Evolutionary conservation across 2,797 vertebrate species (phyloP).

Genomic region (Brachyalestes nurse): DNA sequence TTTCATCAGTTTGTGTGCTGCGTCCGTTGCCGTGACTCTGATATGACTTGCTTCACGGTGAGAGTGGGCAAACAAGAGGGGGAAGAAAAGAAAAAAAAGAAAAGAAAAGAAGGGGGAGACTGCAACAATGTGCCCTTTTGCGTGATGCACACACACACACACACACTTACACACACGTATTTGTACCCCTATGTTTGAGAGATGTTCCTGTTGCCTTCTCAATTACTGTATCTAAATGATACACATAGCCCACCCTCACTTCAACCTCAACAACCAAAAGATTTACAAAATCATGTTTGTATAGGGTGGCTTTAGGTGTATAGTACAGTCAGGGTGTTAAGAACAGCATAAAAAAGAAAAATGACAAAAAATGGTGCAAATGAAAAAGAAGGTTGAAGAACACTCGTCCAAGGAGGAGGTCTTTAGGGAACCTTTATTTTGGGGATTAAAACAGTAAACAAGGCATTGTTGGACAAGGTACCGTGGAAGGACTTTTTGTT

Average conservation of each 20-base stretch:
- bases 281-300: not conserved
- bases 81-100: conserved; percentile 21
- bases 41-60: conserved; percentile 48
- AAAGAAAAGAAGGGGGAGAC: not conserved
- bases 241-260: not conserved
- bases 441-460: too few species aligned
- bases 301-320: not conserved
- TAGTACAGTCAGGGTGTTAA: not conserved
- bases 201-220: conserved; percentile 53
- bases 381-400: too few species aligned
- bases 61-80: conserved; percentile 51
- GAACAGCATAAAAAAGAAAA: too few species aligned
- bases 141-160: conserved; percentile 44
- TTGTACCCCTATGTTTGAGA: not conserved
- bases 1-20: conserved; percentile 49
- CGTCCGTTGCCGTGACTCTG: conserved; percentile 53
- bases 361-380: too few species aligned
- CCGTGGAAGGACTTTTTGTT: too few species aligned
- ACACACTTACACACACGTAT: not conserved
- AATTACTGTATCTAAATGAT: conserved; percentile 37
- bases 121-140: conserved; percentile 54
- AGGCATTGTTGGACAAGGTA: too few species aligned
- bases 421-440: too few species aligned
- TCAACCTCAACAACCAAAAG: not conserved
- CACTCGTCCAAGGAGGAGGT: too few species aligned